Conservation (phyloP, 2,888 invertebrate genomes). For the Dryocosmus kuriphilus region DNA sequence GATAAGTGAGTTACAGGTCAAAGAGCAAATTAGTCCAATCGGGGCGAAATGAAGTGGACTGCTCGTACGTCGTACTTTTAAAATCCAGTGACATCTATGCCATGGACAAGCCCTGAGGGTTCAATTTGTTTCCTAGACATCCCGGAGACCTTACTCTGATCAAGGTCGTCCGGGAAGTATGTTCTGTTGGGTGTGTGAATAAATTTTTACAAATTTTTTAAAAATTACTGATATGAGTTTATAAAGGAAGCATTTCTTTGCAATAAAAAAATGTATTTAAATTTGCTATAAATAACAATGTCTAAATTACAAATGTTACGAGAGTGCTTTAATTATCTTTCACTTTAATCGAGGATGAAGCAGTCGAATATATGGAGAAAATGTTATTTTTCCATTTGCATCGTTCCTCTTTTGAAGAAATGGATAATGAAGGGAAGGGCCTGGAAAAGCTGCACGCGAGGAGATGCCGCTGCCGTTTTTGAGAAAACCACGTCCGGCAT, state of each 20-base stretch:
- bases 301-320: not conserved
- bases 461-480: constrained; percentile 57
- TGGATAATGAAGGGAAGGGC: constrained; percentile 25
- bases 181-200: too few relatives aligned
- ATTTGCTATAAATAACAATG: not conserved
- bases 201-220: too few relatives aligned
- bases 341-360: not conserved
- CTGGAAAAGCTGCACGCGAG: constrained; percentile 13
- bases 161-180: too few relatives aligned
- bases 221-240: not conserved
- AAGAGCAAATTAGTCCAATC: too few relatives aligned
- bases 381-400: constrained; percentile 30
- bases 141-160: not conserved
- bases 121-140: not conserved
- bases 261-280: not conserved
- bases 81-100: not conserved
- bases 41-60: too few relatives aligned
- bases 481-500: constrained; percentile 67
- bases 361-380: not conserved
- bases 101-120: not conserved
- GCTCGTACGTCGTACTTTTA: not conserved
- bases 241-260: too few relatives aligned
- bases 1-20: too few relatives aligned
- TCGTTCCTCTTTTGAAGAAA: constrained; percentile 9
- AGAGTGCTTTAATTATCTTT: not conserved